These are phyloP conservation scores for Rhynchopsitta pachyrhyncha DNA, from an alignment of 2,113 vertebrate species.

Conservation along the genomic window DNA sequence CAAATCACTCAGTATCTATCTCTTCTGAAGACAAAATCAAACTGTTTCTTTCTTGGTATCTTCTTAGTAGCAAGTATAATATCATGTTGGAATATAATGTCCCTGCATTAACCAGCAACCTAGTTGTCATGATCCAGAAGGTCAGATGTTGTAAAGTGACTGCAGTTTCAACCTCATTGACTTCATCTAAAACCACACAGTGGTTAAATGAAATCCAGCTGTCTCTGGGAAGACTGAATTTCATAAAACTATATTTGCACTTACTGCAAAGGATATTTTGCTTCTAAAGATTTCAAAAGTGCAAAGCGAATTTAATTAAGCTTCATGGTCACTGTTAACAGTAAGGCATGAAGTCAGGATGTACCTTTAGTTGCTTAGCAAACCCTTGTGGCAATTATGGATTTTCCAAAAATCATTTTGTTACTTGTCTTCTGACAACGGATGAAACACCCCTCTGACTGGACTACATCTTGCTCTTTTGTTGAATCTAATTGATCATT, in stretches of 20 bases:
- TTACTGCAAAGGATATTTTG: background rate
- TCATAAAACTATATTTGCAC: constrained; percentile 15
- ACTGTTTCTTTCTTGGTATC: background rate
- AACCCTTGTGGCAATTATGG: background rate
- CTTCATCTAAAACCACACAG: background rate
- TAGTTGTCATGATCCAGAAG: background rate
- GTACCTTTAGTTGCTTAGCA: background rate
- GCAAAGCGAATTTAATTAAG: background rate
- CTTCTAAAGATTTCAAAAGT: constrained; percentile 2
- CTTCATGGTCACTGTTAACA: background rate
- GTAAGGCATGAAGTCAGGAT: background rate
- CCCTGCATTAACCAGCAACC: background rate
- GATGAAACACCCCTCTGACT: background rate
- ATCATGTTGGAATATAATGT: background rate
- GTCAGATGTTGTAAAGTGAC: background rate
- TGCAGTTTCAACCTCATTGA: background rate
- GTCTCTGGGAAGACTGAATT: constrained; percentile 22
- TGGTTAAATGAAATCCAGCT: constrained; percentile 31
- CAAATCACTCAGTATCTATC: background rate
- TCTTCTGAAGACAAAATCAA: background rate
- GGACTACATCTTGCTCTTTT: background rate
- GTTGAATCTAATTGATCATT: background rate
- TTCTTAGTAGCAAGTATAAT: background rate
- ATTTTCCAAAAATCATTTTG: background rate
- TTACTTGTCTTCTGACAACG: background rate